Percentiles rank a stretch among this genome's conserved stretches.
Evolutionary conservation across 2,888 invertebrate species (phyloP).

Genomic region (Tenthredo distinguenda): DNA sequence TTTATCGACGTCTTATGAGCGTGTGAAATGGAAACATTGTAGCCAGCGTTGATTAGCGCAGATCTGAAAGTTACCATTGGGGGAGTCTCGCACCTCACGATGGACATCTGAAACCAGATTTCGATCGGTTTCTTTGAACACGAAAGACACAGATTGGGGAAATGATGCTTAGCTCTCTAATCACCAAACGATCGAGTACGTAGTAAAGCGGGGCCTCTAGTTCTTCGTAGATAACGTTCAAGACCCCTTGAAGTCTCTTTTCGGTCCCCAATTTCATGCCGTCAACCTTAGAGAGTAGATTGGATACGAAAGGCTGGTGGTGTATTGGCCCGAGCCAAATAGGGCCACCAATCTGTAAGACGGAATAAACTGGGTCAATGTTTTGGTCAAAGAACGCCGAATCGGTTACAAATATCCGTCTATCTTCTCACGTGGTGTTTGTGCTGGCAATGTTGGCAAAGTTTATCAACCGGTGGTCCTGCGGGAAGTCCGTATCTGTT

Average conservation of each 20-base stretch:
- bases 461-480: constrained; percentile 84
- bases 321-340: constrained; percentile 96
- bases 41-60: constrained; percentile 93
- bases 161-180: background rate
- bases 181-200: constrained; percentile 84
- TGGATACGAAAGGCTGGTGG: constrained; percentile 86
- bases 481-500: constrained; percentile 83
- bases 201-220: constrained; percentile 94
- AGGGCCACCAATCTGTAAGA: constrained; percentile 91
- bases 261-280: constrained; percentile 82
- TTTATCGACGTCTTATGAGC: constrained; percentile 93
- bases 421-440: constrained; percentile 82
- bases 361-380: background rate
- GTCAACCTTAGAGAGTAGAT: constrained; percentile 80
- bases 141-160: too few species aligned
- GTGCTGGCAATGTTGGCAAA: constrained; percentile 89
- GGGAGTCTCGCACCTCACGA: constrained; percentile 70
- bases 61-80: constrained; percentile 84
- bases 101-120: constrained; percentile 66
- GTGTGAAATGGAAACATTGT: constrained; percentile 95
- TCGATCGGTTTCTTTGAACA: background rate
- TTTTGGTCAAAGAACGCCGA: constrained; percentile 41
- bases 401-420: background rate
- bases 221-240: constrained; percentile 92
- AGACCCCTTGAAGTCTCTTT: constrained; percentile 88